Conservation (phyloP, 2,797 vertebrate genomes). For the Stomatorhinus walkeri region DNA sequence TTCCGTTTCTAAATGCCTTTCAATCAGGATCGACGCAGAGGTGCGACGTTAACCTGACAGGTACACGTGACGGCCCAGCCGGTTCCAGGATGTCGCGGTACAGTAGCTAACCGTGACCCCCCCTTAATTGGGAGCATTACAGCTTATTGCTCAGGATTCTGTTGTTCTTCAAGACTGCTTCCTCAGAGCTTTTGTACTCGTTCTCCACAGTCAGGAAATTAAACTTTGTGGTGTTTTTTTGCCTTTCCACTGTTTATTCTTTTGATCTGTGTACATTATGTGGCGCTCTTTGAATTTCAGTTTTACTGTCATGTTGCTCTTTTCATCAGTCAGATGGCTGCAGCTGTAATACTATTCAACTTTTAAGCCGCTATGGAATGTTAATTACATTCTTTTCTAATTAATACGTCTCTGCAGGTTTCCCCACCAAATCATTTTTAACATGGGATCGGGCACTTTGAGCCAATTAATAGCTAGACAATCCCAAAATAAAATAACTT, state of each 20-base stretch:
- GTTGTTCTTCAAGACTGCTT: constrained; percentile 25
- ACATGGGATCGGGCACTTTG: constrained; percentile 59
- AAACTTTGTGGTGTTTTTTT: constrained; percentile 60
- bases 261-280: constrained; percentile 77
- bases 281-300: constrained; percentile 72
- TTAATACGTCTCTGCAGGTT: constrained; percentile 75
- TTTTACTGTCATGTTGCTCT: constrained; percentile 73
- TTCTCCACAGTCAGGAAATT: constrained; percentile 54
- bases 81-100: not conserved
- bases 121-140: constrained; percentile 39
- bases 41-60: constrained; percentile 28
- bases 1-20: constrained; percentile 23
- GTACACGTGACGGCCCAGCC: constrained; percentile 28
- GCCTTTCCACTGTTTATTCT: constrained; percentile 66
- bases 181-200: constrained; percentile 38
- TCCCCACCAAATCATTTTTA: constrained; percentile 65
- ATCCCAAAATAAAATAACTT: constrained; percentile 56
- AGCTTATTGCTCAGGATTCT: constrained; percentile 34
- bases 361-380: constrained; percentile 74
- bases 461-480: constrained; percentile 60
- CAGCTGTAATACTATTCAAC: constrained; percentile 74
- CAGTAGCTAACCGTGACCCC: constrained; percentile 31
- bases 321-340: constrained; percentile 67
- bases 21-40: constrained; percentile 19
- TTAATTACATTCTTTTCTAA: constrained; percentile 74